Evolutionary conservation across 1,140 invertebrate species (phyloP).

Genomic region (Halyomorpha halys): DNA sequence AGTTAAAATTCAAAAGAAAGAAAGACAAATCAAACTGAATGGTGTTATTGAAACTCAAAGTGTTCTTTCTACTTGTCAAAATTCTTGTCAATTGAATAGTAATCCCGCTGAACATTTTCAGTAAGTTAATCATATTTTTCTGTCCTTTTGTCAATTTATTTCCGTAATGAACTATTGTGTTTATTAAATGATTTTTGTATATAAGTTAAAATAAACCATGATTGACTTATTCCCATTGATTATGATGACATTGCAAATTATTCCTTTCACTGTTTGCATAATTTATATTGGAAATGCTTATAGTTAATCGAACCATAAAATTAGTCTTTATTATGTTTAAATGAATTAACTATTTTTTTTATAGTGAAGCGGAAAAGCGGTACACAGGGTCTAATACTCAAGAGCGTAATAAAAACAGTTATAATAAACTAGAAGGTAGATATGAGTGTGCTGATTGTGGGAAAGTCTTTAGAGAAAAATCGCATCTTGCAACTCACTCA

Average conservation of each 20-base stretch:
- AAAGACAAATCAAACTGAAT: neutral
- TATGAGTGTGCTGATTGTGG: constrained; percentile 34
- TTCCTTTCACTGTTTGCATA: too few relatives aligned
- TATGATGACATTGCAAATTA: too few relatives aligned
- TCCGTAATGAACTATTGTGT: too few relatives aligned
- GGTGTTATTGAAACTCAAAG: neutral
- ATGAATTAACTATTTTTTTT: neutral
- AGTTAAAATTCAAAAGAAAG: neutral
- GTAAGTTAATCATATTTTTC: neutral
- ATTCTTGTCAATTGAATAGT: neutral
- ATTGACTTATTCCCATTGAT: too few relatives aligned
- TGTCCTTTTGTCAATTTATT: neutral
- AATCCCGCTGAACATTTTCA: neutral
- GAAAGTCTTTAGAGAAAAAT: constrained; percentile 35
- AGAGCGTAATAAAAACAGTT: neutral
- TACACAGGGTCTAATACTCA: neutral
- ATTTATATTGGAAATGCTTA: too few relatives aligned
- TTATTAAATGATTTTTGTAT: too few relatives aligned
- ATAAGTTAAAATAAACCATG: too few relatives aligned
- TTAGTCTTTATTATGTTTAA: too few relatives aligned
- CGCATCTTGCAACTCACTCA: constrained; percentile 31
- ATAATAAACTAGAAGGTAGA: constrained; percentile 5
- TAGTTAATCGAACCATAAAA: too few relatives aligned
- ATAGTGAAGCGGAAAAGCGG: neutral
- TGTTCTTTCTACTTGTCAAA: neutral